Evolutionary conservation across 2,113 vertebrate genomes (phyloP).

Genomic region (Camarhynchus parvulus): DNA sequence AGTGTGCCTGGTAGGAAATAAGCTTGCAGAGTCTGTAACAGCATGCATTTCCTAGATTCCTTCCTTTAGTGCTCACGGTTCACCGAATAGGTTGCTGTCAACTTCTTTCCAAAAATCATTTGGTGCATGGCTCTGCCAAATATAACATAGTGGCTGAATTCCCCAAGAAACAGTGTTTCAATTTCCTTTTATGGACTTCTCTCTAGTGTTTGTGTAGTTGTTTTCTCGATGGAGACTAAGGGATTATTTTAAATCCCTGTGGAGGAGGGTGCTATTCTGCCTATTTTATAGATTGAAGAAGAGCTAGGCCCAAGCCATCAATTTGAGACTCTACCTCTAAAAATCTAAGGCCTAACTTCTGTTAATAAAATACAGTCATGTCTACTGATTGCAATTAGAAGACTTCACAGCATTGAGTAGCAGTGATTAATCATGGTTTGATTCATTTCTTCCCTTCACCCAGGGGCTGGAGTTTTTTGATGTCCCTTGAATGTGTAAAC

Average conservation of each 20-base stretch:
- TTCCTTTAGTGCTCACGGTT: background rate
- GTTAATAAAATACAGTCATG: background rate
- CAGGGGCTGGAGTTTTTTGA: background rate
- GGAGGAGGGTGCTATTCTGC: background rate
- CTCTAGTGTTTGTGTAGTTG: background rate
- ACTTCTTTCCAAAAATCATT: background rate
- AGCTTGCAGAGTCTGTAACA: background rate
- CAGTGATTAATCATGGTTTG: background rate
- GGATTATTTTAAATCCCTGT: background rate
- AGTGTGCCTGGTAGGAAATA: background rate
- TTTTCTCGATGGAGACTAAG: background rate
- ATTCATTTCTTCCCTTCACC: background rate
- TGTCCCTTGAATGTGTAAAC: background rate
- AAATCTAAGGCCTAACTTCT: background rate
- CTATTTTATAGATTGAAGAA: background rate
- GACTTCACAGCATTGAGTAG: background rate
- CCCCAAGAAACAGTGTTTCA: background rate
- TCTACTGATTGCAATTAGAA: background rate
- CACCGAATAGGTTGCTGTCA: background rate
- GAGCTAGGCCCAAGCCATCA: background rate
- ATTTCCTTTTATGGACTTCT: background rate
- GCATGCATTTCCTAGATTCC: background rate
- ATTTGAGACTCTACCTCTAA: background rate
- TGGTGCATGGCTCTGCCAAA: background rate
- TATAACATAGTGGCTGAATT: background rate